Evolutionary conservation across 2,888 invertebrate genomes (phyloP).

Genomic region (Napeogenes sylphis): DNA sequence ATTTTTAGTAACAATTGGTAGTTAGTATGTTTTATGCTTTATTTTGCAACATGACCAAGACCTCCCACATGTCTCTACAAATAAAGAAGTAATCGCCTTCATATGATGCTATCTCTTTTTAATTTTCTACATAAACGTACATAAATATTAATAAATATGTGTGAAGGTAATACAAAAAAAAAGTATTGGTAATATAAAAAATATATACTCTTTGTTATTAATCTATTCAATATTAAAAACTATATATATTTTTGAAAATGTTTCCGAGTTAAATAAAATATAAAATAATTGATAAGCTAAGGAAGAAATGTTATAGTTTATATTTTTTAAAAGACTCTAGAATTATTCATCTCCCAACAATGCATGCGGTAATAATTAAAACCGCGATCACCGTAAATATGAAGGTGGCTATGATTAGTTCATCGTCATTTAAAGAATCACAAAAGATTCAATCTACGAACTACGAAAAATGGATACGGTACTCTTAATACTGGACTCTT

Average conservation of each 20-base stretch:
- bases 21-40: not conserved
- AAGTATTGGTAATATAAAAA: too few relatives aligned
- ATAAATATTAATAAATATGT: too few relatives aligned
- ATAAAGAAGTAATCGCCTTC: not conserved
- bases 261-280: too few relatives aligned
- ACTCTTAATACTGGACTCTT: not conserved
- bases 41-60: slow-evolving; percentile 10
- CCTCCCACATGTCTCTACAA: slow-evolving; percentile 13
- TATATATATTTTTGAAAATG: too few relatives aligned
- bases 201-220: too few relatives aligned
- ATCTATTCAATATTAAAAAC: too few relatives aligned
- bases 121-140: too few relatives aligned
- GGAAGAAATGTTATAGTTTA: too few relatives aligned
- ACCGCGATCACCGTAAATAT: not conserved
- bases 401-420: not conserved
- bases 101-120: too few relatives aligned
- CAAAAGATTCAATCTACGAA: not conserved
- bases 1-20: not conserved
- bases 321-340: not conserved
- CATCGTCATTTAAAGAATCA: slow-evolving; percentile 4
- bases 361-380: not conserved
- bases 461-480: not conserved
- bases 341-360: not conserved
- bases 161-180: too few relatives aligned
- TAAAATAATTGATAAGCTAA: too few relatives aligned